phyloP scores from a whole-genome alignment of 1,140 invertebrate genomes.

The Paraescarpia echinospica region DNA sequence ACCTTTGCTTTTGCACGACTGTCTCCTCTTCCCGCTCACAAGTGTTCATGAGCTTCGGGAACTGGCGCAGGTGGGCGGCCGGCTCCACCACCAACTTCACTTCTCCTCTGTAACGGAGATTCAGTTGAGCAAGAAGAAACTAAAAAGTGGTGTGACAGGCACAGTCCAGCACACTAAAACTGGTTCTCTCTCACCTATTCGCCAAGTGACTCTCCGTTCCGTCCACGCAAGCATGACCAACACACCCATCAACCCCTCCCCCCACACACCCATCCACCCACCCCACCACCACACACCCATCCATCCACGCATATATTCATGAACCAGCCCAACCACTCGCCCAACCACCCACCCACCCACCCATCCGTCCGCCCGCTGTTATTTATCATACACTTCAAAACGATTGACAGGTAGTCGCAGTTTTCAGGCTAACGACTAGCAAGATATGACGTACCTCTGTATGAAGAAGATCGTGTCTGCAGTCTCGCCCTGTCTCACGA shows the following conservation, averaged over 20 bases:
- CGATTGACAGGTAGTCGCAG: background rate
- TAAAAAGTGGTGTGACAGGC: background rate
- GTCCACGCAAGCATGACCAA: background rate
- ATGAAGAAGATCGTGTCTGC: conserved; percentile 20
- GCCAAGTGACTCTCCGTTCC: background rate
- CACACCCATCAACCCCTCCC: background rate
- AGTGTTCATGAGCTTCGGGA: background rate
- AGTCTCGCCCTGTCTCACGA: conserved; percentile 18
- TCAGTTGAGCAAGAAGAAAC: background rate
- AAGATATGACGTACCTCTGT: background rate
- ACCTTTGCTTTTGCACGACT: background rate
- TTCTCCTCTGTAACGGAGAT: conserved; percentile 13
- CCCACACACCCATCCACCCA: background rate
- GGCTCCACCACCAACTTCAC: conserved; percentile 21
- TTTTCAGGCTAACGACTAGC: background rate
- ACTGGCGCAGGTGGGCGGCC: background rate
- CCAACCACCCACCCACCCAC: background rate
- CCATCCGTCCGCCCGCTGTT: background rate
- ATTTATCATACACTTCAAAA: background rate
- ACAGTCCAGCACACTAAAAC: background rate
- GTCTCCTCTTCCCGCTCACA: background rate
- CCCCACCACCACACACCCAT: no score
- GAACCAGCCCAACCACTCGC: no score
- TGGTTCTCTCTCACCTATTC: background rate
- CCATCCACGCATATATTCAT: no score